Evolutionary conservation across 2,888 invertebrate genomes (phyloP).

Genomic region (Rhagium mordax): DNA sequence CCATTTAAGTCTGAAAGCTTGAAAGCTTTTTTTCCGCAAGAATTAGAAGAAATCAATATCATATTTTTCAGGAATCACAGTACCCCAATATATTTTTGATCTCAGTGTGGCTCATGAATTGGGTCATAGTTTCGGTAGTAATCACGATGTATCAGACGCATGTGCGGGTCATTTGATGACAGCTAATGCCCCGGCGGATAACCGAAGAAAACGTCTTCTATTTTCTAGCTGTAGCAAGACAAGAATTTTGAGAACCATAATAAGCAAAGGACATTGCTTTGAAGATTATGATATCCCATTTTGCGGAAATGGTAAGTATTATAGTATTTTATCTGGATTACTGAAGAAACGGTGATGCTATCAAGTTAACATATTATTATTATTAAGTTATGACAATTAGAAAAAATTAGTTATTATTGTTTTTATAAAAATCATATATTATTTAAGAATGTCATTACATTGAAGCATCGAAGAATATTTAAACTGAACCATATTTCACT

Average conservation of each 20-base stretch:
- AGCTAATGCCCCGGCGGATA: slow-evolving; percentile 68
- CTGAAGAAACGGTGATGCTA: no score
- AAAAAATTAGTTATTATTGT: no score
- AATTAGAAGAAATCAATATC: neutral
- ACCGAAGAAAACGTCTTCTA: slow-evolving; percentile 65
- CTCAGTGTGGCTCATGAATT: slow-evolving; percentile 60
- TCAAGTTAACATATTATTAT: no score
- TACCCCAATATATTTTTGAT: slow-evolving; percentile 71
- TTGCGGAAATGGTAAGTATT: slow-evolving; percentile 73
- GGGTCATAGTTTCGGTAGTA: slow-evolving; percentile 74
- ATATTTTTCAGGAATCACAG: slow-evolving; percentile 35
- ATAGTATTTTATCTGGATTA: no score
- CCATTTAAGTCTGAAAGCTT: no score
- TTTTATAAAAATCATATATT: no score
- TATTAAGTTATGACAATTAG: no score
- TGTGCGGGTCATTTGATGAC: slow-evolving; percentile 72
- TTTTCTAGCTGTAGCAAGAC: slow-evolving; percentile 73
- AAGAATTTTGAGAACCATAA: slow-evolving; percentile 70
- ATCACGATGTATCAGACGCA: slow-evolving; percentile 70
- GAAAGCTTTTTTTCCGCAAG: no score
- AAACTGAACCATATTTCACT: no score
- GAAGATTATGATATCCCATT: slow-evolving; percentile 69
- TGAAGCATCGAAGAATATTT: no score
- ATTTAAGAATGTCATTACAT: no score
- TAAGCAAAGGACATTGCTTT: slow-evolving; percentile 72